Evolutionary conservation across 2,888 invertebrate genomes (phyloP).

Genomic region (Erebia epiphron): DNA sequence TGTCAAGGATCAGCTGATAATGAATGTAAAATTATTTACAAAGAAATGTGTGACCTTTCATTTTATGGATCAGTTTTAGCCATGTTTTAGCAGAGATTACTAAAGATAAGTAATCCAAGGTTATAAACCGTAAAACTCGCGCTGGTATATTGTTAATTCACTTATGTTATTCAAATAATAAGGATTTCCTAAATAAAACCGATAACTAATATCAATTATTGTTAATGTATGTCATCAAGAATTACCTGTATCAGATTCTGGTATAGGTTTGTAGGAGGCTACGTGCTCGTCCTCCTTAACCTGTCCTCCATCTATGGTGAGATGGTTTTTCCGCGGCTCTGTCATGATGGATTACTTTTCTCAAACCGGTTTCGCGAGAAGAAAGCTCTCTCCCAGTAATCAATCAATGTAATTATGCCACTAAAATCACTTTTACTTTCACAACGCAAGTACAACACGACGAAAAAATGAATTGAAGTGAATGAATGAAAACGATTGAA

Average conservation of each 20-base stretch:
- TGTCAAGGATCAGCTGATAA: slow-evolving; percentile 40
- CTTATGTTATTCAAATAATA: slow-evolving; percentile 13
- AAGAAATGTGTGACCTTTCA: slow-evolving; percentile 14
- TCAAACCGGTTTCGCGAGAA: slow-evolving; percentile 32
- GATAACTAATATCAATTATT: no score
- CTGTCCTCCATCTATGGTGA: slow-evolving; percentile 72
- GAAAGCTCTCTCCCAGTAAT: slow-evolving; percentile 28
- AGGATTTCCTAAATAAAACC: slow-evolving; percentile 29
- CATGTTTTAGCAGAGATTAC: no score
- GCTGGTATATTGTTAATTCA: not conserved
- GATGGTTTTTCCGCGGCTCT: slow-evolving; percentile 72
- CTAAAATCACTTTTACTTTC: slow-evolving; percentile 27
- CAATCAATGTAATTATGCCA: slow-evolving; percentile 21
- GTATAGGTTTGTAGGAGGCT: slow-evolving; percentile 81
- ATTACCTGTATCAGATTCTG: slow-evolving; percentile 83
- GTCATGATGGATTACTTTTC: slow-evolving; percentile 59
- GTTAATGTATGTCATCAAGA: slow-evolving; percentile 28
- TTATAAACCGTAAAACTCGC: not conserved
- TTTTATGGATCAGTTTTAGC: not conserved
- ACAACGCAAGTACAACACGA: slow-evolving; percentile 2
- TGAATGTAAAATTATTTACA: slow-evolving; percentile 6
- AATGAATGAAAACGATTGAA: slow-evolving; percentile 14
- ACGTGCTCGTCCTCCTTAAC: slow-evolving; percentile 78
- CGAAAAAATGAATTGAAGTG: slow-evolving; percentile 13
- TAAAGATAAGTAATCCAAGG: not conserved